phyloP scores from a whole-genome alignment of 2,797 vertebrate species.

The Spea hammondii region DNA sequence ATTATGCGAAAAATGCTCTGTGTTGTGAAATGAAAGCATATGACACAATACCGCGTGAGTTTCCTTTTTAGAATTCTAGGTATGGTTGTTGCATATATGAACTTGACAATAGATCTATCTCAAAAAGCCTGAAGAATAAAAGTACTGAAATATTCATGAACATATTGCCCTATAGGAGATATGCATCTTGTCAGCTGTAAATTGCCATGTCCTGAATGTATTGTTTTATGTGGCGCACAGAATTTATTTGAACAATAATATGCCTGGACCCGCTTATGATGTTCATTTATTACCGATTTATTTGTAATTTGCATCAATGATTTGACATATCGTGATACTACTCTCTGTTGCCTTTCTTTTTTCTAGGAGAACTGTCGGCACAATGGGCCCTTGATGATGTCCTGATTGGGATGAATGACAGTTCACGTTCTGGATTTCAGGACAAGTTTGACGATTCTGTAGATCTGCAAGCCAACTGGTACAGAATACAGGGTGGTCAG shows the following conservation, averaged over 20 bases:
- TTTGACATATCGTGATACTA: too few species aligned
- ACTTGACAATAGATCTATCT: neutral
- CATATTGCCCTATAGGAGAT: neutral
- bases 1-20: neutral
- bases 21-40: neutral
- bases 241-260: too few species aligned
- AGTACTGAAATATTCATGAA: neutral
- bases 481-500: conserved; percentile 93
- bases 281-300: too few species aligned
- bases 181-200: neutral
- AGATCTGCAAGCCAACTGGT: conserved; percentile 92
- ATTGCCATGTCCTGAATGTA: too few species aligned
- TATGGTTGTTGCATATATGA: neutral
- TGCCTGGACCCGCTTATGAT: too few species aligned
- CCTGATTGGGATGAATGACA: conserved; percentile 97
- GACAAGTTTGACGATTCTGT: conserved; percentile 91
- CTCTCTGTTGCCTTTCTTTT: neutral
- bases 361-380: conserved; percentile 86
- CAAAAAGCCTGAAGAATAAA: neutral
- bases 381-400: conserved; percentile 97
- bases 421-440: conserved; percentile 89
- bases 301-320: too few species aligned
- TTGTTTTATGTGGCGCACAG: too few species aligned
- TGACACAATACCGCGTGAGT: neutral
- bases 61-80: neutral